Percentiles rank a stretch among this genome's conserved stretches.
Conservation (phyloP, 2,113 vertebrate genomes). For the Lampris megalopsis region DNA sequence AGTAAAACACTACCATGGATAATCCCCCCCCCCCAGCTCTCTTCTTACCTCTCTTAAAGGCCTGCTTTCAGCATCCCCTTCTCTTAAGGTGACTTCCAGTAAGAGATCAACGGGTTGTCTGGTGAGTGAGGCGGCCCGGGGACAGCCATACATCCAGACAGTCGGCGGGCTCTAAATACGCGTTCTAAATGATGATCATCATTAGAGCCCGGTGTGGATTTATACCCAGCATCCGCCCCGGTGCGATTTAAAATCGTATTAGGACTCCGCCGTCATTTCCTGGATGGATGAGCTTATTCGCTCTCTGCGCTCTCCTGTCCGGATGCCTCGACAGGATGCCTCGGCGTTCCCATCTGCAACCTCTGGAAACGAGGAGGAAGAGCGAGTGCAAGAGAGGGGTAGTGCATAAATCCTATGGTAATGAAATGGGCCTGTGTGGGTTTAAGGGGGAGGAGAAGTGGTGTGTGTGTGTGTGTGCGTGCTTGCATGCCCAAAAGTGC, state of each 20-base stretch:
- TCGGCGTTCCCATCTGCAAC: constrained; percentile 69
- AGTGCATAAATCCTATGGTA: constrained; percentile 53
- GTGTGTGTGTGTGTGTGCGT: constrained; percentile 22
- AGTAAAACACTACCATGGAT: neutral
- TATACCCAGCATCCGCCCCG: constrained; percentile 64
- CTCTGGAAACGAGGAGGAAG: constrained; percentile 36
- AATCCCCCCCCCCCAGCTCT: neutral
- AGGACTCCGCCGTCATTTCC: constrained; percentile 67
- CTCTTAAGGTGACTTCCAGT: constrained; percentile 69
- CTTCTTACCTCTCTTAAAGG: constrained; percentile 35
- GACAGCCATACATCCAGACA: constrained; percentile 67
- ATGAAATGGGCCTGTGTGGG: constrained; percentile 55
- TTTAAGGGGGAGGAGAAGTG: constrained; percentile 53
- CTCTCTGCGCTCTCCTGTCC: constrained; percentile 56
- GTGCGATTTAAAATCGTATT: constrained; percentile 75
- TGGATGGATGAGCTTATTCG: constrained; percentile 75
- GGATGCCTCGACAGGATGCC: constrained; percentile 72
- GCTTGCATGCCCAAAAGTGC: constrained; percentile 27
- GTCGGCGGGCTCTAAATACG: constrained; percentile 66
- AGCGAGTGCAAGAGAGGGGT: constrained; percentile 21
- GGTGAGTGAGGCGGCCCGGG: constrained; percentile 59
- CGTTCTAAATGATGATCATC: constrained; percentile 73
- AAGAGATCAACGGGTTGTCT: constrained; percentile 70
- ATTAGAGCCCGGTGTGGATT: constrained; percentile 73
- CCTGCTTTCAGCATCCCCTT: constrained; percentile 5